phyloP scores from a whole-genome alignment of 2,888 invertebrate genomes.

The Autographa gamma region DNA sequence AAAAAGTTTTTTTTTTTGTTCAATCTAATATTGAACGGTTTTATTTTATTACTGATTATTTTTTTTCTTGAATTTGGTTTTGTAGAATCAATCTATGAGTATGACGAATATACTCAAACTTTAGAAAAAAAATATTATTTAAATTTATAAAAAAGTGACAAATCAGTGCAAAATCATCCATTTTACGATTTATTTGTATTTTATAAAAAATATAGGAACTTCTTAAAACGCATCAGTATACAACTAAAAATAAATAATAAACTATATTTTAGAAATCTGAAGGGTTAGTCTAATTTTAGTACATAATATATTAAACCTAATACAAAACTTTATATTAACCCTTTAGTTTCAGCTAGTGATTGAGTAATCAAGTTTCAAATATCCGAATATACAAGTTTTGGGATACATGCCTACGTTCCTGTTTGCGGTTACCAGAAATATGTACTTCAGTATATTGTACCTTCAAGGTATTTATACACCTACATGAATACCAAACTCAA shows the following conservation, averaged over 20 bases:
- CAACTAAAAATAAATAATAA: background rate
- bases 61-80: too few species aligned
- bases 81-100: too few species aligned
- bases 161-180: too few species aligned
- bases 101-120: too few species aligned
- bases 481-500: constrained; percentile 20
- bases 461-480: constrained; percentile 26
- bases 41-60: too few species aligned
- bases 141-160: too few species aligned
- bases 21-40: too few species aligned
- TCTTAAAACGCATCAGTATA: too few species aligned
- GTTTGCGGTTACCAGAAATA: constrained; percentile 52
- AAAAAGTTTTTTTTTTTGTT: too few species aligned
- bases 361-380: constrained; percentile 37
- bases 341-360: constrained; percentile 9
- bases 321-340: background rate
- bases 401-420: constrained; percentile 31
- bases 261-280: background rate
- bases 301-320: background rate
- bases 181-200: too few species aligned
- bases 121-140: too few species aligned
- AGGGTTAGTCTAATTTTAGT: background rate
- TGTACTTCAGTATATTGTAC: constrained; percentile 47
- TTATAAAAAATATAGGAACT: too few species aligned
- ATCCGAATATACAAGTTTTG: constrained; percentile 47